Evolutionary conservation across 2,113 vertebrate genomes (phyloP).

Genomic region (Pedionomus torquatus): DNA sequence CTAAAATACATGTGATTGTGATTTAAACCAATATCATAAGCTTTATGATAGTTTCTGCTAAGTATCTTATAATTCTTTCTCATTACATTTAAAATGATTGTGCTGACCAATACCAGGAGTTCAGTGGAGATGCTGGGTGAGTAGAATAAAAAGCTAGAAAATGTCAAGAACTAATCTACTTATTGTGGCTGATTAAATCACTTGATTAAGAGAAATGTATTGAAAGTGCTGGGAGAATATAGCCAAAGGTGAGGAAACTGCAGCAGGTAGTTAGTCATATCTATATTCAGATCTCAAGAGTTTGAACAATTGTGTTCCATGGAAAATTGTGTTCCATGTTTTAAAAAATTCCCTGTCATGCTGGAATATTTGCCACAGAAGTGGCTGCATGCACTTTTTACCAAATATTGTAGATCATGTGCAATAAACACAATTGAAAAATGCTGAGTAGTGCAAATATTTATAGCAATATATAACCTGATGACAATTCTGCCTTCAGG

Average conservation of each 20-base stretch:
- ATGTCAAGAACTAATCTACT: background rate
- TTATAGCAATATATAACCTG: slow-evolving; percentile 37
- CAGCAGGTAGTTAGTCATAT: background rate
- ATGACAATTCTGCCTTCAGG: slow-evolving; percentile 64
- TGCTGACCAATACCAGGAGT: background rate
- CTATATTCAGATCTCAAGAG: background rate
- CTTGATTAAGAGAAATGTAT: slow-evolving; percentile 7
- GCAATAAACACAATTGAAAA: slow-evolving; percentile 35
- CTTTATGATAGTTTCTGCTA: background rate
- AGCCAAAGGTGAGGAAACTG: background rate
- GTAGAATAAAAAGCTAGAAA: background rate
- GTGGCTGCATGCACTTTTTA: background rate
- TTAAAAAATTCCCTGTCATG: background rate
- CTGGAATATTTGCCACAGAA: background rate
- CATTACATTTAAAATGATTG: background rate
- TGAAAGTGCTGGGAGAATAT: background rate
- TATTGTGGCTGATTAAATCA: background rate
- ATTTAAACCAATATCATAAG: background rate
- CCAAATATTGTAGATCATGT: slow-evolving; percentile 39
- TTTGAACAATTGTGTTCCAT: background rate
- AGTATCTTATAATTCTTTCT: background rate
- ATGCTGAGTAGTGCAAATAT: slow-evolving; percentile 55
- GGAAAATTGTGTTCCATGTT: background rate
- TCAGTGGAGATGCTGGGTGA: background rate
- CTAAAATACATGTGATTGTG: background rate